A percentile compares a stretch with the other conserved stretches of the same genome.
These are phyloP conservation scores for Drosophila eohydei DNA, from an alignment of 2,888 invertebrate genomes.

Conservation along the genomic window DNA sequence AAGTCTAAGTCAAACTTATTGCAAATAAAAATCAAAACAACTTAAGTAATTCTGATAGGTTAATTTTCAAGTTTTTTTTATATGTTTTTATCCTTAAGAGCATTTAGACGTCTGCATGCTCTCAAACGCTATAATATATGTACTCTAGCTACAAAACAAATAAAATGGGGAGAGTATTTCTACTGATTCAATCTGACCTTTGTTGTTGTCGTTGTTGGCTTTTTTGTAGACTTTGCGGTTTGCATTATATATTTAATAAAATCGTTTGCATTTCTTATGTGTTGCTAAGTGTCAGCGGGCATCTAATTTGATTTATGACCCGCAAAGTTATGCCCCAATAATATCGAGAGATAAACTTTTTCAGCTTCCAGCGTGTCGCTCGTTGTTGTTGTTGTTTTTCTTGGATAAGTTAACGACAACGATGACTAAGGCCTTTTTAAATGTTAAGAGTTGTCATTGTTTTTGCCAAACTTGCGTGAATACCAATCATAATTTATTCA, in stretches of 20 bases:
- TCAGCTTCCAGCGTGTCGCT: conserved; percentile 30
- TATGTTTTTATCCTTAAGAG: neutral
- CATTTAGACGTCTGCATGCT: neutral
- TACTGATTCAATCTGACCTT: conserved; percentile 43
- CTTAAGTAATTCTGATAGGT: neutral
- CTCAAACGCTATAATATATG: neutral
- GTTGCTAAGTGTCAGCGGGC: conserved; percentile 79
- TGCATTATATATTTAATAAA: conserved; percentile 75
- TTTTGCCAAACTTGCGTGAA: conserved; percentile 72
- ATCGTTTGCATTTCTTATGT: conserved; percentile 80
- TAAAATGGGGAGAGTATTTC: conserved; percentile 52
- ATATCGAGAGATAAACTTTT: conserved; percentile 74
- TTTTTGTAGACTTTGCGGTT: conserved; percentile 40
- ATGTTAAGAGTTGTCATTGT: conserved; percentile 76
- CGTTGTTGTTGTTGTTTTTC: conserved; percentile 22
- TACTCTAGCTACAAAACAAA: conserved; percentile 9
- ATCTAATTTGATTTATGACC: conserved; percentile 79
- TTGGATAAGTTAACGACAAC: conserved; percentile 55
- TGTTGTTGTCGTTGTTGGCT: conserved; percentile 20
- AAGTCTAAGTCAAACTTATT: too few species aligned
- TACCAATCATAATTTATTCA: conserved; percentile 74
- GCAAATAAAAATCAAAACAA: too few species aligned
- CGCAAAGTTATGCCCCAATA: conserved; percentile 79
- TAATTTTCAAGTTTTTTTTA: neutral
- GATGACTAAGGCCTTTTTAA: conserved; percentile 78